Evolutionary conservation across 2,797 vertebrate genomes (phyloP).

Genomic region (Fundulus diaphanus): DNA sequence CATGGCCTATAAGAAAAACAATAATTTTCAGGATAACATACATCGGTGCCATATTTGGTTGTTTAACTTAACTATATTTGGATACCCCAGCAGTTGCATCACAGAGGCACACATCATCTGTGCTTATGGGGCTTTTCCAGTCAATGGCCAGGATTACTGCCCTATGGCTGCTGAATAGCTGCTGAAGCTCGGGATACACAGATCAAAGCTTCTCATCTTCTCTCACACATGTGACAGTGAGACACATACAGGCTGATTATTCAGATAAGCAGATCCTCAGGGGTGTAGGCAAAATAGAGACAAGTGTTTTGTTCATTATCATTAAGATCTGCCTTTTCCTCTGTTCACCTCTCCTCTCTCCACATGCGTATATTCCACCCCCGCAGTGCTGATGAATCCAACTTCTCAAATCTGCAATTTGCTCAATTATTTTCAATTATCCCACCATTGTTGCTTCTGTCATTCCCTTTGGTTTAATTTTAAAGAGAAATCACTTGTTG

Average conservation of each 20-base stretch:
- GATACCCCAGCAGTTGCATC: constrained; percentile 41
- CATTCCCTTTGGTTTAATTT: constrained; percentile 78
- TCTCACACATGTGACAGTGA: constrained; percentile 66
- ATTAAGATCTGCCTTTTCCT: constrained; percentile 76
- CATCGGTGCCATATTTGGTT: constrained; percentile 30
- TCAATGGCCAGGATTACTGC: constrained; percentile 60
- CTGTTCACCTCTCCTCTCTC: constrained; percentile 69
- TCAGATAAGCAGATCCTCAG: constrained; percentile 74
- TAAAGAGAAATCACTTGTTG: constrained; percentile 83
- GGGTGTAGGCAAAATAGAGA: constrained; percentile 72
- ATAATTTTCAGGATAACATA: not conserved
- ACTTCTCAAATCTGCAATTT: constrained; percentile 80
- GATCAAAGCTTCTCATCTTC: constrained; percentile 77
- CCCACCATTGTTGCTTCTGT: constrained; percentile 74
- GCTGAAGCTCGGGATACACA: constrained; percentile 58
- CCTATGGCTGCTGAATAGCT: constrained; percentile 63
- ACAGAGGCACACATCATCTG: constrained; percentile 44
- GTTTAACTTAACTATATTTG: constrained; percentile 45
- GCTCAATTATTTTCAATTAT: constrained; percentile 87
- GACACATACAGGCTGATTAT: constrained; percentile 72
- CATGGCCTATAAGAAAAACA: not conserved
- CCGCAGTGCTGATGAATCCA: constrained; percentile 77
- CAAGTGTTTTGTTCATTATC: constrained; percentile 81
- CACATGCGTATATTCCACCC: constrained; percentile 71
- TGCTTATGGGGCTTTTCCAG: constrained; percentile 53